Conservation (phyloP, 2,797 vertebrate genomes). For the Gastrophryne carolinensis region DNA sequence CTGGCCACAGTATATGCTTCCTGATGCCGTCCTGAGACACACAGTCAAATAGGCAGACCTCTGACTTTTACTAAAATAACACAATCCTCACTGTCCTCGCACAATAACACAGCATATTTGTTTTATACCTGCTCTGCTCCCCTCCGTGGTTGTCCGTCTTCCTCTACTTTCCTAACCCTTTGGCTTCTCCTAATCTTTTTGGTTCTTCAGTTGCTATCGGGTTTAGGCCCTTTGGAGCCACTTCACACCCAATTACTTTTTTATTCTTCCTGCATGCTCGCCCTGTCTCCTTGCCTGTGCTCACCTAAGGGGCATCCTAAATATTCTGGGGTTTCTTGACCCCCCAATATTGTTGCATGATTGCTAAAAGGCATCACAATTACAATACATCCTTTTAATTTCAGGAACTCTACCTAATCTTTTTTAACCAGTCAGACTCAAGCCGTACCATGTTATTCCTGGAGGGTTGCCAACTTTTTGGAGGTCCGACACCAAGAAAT, state of each 20-base stretch:
- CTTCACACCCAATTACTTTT: conserved; percentile 51
- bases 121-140: accelerated
- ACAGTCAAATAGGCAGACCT: not conserved
- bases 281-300: conserved; percentile 74
- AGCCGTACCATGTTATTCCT: no score
- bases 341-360: conserved; percentile 27
- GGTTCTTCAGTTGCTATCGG: conserved; percentile 45
- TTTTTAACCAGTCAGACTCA: not conserved
- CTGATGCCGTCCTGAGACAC: not conserved
- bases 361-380: conserved; percentile 14
- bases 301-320: conserved; percentile 56
- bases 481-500: no score
- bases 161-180: not conserved
- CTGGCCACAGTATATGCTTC: not conserved
- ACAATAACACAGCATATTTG: not conserved
- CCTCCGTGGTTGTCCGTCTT: not conserved
- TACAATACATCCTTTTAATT: not conserved
- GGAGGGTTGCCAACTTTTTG: no score
- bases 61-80: not conserved
- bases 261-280: conserved; percentile 77
- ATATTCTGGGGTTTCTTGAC: conserved; percentile 33
- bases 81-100: not conserved
- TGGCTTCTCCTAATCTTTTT: conserved; percentile 4
- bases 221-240: conserved; percentile 48
- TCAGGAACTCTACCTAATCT: not conserved